phyloP scores from a whole-genome alignment of 2,888 invertebrate species.

The Drosophila helvetica region DNA sequence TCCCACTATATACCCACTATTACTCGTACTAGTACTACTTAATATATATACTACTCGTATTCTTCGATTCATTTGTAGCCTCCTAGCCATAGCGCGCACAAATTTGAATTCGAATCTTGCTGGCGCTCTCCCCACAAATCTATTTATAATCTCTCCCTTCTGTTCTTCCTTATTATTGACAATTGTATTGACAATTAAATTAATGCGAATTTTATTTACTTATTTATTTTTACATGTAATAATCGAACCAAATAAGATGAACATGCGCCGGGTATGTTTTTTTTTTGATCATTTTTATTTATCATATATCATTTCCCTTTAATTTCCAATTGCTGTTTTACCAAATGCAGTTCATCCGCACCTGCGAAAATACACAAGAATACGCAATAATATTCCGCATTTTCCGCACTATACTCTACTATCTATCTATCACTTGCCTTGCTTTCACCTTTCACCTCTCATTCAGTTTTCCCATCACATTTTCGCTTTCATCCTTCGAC shows the following conservation, averaged over 20 bases:
- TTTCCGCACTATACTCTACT: not conserved
- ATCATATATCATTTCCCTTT: constrained; percentile 26
- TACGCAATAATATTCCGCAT: not conserved
- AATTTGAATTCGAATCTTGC: constrained; percentile 30
- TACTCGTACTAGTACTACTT: constrained; percentile 1
- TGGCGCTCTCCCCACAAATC: constrained; percentile 28
- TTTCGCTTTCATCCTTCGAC: too few species aligned
- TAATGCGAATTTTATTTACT: constrained; percentile 41
- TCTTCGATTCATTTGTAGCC: constrained; percentile 1
- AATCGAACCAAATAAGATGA: constrained; percentile 60
- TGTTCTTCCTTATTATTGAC: constrained; percentile 11
- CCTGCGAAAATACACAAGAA: not conserved
- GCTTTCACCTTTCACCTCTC: not conserved
- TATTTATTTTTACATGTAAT: constrained; percentile 64
- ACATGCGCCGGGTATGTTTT: constrained; percentile 70
- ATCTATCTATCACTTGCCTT: not conserved
- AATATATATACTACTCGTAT: not conserved
- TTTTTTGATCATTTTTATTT: constrained; percentile 33
- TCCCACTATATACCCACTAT: not conserved
- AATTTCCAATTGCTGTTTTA: constrained; percentile 8
- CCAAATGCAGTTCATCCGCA: constrained; percentile 22
- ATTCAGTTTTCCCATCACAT: not conserved
- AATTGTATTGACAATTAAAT: constrained; percentile 42
- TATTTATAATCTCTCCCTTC: constrained; percentile 5
- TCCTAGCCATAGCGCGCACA: constrained; percentile 16